Evolutionary conservation across 2,797 vertebrate species (phyloP).

Genomic region (Anas bernieri): DNA sequence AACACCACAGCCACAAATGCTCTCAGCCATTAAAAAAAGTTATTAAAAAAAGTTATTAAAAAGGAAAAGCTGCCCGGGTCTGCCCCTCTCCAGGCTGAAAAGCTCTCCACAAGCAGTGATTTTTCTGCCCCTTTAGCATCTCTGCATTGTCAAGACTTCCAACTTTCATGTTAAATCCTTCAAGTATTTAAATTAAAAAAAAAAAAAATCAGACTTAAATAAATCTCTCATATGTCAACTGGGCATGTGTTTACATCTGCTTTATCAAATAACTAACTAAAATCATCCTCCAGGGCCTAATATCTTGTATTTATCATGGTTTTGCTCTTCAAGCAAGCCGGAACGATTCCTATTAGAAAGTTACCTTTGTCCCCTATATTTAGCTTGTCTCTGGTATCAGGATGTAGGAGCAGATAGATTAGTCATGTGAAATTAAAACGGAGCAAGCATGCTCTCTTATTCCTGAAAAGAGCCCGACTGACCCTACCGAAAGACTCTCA

Average conservation of each 20-base stretch:
- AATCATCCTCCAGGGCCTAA: not conserved
- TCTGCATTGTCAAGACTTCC: not conserved
- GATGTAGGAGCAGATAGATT: not conserved
- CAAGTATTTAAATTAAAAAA: not conserved
- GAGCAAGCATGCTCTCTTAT: not conserved
- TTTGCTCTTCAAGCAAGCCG: not conserved
- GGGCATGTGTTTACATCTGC: not conserved
- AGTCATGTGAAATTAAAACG: not conserved
- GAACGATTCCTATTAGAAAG: not conserved
- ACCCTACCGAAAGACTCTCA: not conserved
- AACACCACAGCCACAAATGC: not conserved
- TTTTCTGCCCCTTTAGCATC: no score
- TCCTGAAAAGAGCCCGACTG: not conserved
- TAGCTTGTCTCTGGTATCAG: not conserved
- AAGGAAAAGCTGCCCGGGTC: no score
- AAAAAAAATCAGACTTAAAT: not conserved
- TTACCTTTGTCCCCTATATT: not conserved
- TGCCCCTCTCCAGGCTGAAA: no score
- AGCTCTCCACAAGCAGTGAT: no score
- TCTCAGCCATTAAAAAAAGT: not conserved
- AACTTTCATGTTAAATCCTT: no score
- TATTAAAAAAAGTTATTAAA: no score
- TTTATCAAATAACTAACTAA: not conserved
- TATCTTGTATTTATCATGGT: not conserved
- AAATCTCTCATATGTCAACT: not conserved